Conservation (phyloP, 2,888 invertebrate genomes). For the Plutella xylostella region DNA sequence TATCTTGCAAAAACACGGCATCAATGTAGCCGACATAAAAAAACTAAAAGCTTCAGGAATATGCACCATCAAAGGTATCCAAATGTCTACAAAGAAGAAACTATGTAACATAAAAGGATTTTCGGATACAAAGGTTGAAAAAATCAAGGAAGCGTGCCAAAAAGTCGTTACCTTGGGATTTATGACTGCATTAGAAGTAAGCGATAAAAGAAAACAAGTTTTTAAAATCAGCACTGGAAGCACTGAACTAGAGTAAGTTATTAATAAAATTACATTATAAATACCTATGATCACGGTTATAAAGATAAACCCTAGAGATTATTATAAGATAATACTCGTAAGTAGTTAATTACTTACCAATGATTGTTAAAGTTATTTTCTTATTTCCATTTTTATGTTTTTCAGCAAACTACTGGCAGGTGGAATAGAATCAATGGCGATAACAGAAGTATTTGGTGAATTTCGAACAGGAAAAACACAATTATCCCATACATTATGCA, state of each 20-base stretch:
- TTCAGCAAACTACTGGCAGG: conserved; percentile 80
- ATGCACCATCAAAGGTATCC: conserved; percentile 84
- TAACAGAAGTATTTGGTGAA: conserved; percentile 87
- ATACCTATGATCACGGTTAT: no score
- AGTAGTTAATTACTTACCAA: no score
- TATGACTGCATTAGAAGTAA: conserved; percentile 80
- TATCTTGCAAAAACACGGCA: conserved; percentile 70
- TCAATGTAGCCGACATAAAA: conserved; percentile 80
- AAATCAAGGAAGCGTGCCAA: conserved; percentile 81
- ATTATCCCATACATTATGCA: conserved; percentile 82
- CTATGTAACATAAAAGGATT: conserved; percentile 80
- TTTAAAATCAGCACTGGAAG: conserved; percentile 79
- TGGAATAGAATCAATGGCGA: conserved; percentile 86
- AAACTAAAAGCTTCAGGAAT: conserved; percentile 81
- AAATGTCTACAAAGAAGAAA: conserved; percentile 82
- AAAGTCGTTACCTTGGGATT: conserved; percentile 76
- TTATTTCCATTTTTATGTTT: conserved; percentile 13
- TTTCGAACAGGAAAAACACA: conserved; percentile 87
- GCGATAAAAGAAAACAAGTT: conserved; percentile 76
- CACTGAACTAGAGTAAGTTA: conserved; percentile 76
- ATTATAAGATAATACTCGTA: no score
- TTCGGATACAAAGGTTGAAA: conserved; percentile 81
- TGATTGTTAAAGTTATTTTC: no score
- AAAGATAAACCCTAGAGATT: no score
- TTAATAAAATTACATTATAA: no score